A percentile compares a stretch with the other conserved stretches of the same genome.
phyloP scores from a whole-genome alignment of 2,113 vertebrate species.

The Hystrix cristata region DNA sequence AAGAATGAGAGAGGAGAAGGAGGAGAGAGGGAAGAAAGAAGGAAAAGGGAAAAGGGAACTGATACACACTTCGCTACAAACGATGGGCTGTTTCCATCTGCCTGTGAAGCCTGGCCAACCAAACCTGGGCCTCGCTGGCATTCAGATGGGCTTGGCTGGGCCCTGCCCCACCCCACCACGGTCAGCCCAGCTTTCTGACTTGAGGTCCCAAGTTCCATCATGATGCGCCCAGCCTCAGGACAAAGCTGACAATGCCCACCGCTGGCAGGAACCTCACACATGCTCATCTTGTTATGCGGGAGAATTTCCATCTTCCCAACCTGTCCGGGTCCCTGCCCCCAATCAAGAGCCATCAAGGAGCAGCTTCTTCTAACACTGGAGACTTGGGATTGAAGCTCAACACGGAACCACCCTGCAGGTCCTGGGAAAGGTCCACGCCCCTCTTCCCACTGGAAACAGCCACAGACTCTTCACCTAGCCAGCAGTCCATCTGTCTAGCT shows the following conservation, averaged over 20 bases:
- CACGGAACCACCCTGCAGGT: not conserved
- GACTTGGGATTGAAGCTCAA: not conserved
- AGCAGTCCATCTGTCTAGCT: not conserved
- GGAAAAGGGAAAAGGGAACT: no score
- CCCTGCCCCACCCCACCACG: not conserved
- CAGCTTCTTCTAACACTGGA: not conserved
- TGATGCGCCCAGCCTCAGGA: not conserved
- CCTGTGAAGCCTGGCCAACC: not conserved
- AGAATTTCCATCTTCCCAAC: not conserved
- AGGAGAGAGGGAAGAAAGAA: no score
- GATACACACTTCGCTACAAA: no score
- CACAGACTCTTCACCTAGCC: not conserved
- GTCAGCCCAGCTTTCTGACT: not conserved
- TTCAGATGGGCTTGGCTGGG: not conserved
- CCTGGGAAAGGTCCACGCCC: no score
- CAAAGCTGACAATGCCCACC: not conserved
- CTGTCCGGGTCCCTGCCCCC: not conserved
- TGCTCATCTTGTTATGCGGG: not conserved
- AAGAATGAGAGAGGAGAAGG: no score
- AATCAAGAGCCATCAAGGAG: not conserved
- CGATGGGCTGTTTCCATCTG: not conserved
- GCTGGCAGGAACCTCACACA: not conserved
- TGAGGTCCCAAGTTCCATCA: accelerated
- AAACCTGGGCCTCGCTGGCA: not conserved
- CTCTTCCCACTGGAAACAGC: not conserved